Evolutionary conservation across 2,797 vertebrate species (phyloP).

Genomic region (Jordanella pulchra): DNA sequence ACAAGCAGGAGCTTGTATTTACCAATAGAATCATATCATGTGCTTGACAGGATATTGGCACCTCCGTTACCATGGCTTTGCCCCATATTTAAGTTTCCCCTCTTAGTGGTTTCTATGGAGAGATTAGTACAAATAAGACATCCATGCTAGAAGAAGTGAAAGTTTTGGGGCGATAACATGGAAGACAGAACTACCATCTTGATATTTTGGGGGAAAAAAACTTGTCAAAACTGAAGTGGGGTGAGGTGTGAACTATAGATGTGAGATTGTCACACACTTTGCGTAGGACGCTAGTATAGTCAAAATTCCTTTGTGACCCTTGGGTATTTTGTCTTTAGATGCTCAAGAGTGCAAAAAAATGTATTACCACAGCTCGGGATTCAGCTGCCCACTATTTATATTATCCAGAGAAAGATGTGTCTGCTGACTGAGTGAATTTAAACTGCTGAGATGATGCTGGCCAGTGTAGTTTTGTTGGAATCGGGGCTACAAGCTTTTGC

Average conservation of each 20-base stretch:
- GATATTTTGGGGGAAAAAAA: not conserved
- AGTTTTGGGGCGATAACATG: not conserved
- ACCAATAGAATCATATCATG: not conserved
- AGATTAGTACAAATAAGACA: not conserved
- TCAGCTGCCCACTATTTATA: conserved; percentile 46
- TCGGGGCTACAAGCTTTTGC: conserved; percentile 2
- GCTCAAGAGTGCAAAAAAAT: not conserved
- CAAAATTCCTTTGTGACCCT: conserved; percentile 52
- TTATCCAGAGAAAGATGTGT: conserved; percentile 9
- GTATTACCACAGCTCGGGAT: conserved; percentile 41
- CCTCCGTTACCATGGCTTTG: not conserved
- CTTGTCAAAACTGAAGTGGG: not conserved
- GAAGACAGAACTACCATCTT: not conserved
- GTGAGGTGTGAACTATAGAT: conserved; percentile 5
- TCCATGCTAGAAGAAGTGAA: not conserved
- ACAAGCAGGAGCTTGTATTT: not conserved
- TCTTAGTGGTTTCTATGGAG: not conserved
- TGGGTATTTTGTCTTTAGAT: conserved; percentile 12
- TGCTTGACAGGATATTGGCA: not conserved
- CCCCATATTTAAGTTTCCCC: not conserved
- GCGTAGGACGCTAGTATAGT: conserved; percentile 10
- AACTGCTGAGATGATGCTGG: conserved; percentile 33
- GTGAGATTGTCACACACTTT: conserved; percentile 13
- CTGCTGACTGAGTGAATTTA: conserved; percentile 51
- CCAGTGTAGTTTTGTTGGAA: conserved; percentile 32